Percentiles rank a stretch among this genome's conserved stretches.
phyloP scores from a whole-genome alignment of 92 coral and sea anemone genomes.

The Parazoanthus swiftii region DNA sequence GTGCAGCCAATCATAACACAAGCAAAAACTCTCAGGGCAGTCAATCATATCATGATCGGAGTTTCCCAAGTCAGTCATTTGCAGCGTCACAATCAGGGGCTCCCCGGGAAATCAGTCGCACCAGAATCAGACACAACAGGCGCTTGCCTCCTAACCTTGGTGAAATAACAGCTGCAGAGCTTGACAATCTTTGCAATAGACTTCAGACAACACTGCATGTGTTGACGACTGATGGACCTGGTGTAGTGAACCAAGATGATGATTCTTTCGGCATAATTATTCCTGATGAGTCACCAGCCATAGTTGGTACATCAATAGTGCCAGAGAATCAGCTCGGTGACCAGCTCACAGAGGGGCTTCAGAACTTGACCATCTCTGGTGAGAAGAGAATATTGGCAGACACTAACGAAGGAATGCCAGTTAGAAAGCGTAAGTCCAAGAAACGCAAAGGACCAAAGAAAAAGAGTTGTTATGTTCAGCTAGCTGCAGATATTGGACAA shows the following conservation, averaged over 20 bases:
- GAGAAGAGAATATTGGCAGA: conserved; percentile 29
- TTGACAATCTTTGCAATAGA: background rate
- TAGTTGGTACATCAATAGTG: background rate
- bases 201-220: conserved; percentile 32
- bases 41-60: background rate
- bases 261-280: background rate
- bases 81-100: too few relatives aligned
- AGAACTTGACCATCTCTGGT: background rate
- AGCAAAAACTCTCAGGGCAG: too few relatives aligned
- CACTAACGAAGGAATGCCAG: background rate
- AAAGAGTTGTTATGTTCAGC: conserved; percentile 60
- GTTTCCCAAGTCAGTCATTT: too few relatives aligned
- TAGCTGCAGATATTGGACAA: conserved; percentile 66
- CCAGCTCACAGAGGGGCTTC: background rate
- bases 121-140: conserved; percentile 12
- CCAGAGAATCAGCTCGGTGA: conserved; percentile 12
- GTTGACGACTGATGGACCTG: conserved; percentile 22
- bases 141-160: conserved; percentile 1
- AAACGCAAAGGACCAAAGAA: conserved; percentile 35
- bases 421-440: conserved; percentile 18
- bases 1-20: background rate
- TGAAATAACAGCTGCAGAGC: conserved; percentile 28
- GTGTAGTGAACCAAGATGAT: background rate
- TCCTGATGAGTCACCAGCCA: background rate
- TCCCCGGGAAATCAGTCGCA: background rate